Conservation (phyloP, 1,140 invertebrate species). For the Drosophila prosaltans region DNA sequence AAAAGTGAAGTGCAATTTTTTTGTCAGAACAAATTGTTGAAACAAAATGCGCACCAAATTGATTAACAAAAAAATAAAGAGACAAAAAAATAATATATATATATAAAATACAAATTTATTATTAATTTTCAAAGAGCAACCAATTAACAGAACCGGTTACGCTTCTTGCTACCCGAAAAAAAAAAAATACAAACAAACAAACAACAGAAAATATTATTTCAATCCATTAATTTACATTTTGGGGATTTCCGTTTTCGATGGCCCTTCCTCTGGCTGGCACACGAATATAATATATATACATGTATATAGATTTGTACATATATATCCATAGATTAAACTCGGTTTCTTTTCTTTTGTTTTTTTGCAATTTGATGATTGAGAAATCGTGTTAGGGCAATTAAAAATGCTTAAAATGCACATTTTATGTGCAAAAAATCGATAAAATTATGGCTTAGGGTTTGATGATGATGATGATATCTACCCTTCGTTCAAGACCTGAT, state of each 20-base stretch:
- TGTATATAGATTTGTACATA: too few relatives aligned
- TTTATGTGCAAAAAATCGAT: conserved; percentile 41
- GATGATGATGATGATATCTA: background rate
- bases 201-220: conserved; percentile 46
- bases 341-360: conserved; percentile 39
- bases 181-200: conserved; percentile 39
- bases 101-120: conserved; percentile 41
- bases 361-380: conserved; percentile 60
- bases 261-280: conserved; percentile 13
- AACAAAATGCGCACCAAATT: conserved; percentile 68
- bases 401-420: conserved; percentile 28
- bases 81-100: background rate
- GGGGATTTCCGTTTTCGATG: conserved; percentile 66
- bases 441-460: conserved; percentile 31
- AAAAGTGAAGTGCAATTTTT: conserved; percentile 40
- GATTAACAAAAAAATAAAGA: conserved; percentile 14
- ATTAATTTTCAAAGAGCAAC: conserved; percentile 55
- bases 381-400: conserved; percentile 74
- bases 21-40: conserved; percentile 37
- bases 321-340: background rate
- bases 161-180: conserved; percentile 24
- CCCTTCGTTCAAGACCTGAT: background rate
- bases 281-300: background rate
- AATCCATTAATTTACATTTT: conserved; percentile 77
- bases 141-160: conserved; percentile 65